A percentile compares a stretch with the other conserved stretches of the same genome.
These are phyloP conservation scores for Sipha flava DNA, from an alignment of 1,140 invertebrate species.

Conservation along the genomic window DNA sequence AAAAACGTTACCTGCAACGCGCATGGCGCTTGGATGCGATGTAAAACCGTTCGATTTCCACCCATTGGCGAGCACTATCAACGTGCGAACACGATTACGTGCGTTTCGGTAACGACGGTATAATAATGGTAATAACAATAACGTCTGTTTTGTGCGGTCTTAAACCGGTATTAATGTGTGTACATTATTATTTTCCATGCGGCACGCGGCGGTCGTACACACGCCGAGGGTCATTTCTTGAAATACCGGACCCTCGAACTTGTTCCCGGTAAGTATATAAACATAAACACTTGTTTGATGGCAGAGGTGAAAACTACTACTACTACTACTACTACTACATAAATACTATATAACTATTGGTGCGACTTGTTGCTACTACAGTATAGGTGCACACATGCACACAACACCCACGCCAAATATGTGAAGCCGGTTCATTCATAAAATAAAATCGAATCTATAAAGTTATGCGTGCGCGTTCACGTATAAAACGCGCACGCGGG, in stretches of 20 bases:
- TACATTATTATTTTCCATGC: background rate
- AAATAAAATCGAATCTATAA: background rate
- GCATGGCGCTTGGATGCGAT: no score
- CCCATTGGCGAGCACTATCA: no score
- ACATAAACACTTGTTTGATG: background rate
- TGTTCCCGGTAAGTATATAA: background rate
- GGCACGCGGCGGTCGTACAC: background rate
- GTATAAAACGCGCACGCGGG: background rate
- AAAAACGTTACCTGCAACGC: no score
- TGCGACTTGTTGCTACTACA: background rate
- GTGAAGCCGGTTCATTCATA: constrained; percentile 23
- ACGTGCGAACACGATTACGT: no score
- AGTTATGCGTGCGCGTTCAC: background rate
- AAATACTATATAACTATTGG: background rate
- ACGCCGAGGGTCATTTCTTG: constrained; percentile 29
- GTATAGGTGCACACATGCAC: background rate
- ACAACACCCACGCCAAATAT: constrained; percentile 12
- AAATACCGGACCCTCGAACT: constrained; percentile 30
- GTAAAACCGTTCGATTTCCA: no score
- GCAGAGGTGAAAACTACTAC: background rate
- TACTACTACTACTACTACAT: background rate
- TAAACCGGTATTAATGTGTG: background rate
- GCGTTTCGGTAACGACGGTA: background rate
- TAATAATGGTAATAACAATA: background rate
- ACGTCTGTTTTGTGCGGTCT: background rate